Percentiles rank a stretch among this genome's conserved stretches.
Evolutionary conservation across 1,140 invertebrate genomes (phyloP).

Genomic region (Drosophila ambigua): DNA sequence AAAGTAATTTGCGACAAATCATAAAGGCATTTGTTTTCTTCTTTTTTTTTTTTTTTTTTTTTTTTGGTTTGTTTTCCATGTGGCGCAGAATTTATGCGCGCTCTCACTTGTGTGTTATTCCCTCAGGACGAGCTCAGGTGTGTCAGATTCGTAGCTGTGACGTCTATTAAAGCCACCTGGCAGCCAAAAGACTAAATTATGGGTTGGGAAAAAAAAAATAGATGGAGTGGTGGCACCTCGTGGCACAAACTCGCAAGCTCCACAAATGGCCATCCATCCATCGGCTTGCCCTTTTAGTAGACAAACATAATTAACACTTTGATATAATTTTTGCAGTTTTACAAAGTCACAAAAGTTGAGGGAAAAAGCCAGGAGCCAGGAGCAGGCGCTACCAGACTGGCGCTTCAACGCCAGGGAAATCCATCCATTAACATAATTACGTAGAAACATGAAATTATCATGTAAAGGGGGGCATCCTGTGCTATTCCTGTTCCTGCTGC

Average conservation of each 20-base stretch:
- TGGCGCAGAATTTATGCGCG: conserved; percentile 44
- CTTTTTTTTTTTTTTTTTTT: conserved; percentile 7
- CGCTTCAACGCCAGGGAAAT: conserved; percentile 47
- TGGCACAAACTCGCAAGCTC: conserved; percentile 14
- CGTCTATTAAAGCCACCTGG: conserved; percentile 12
- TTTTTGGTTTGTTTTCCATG: conserved; percentile 18
- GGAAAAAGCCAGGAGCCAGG: background rate
- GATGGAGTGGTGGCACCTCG: background rate
- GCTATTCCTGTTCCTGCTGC: conserved; percentile 10
- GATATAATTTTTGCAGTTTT: conserved; percentile 73
- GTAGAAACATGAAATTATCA: conserved; percentile 78
- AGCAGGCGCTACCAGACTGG: background rate
- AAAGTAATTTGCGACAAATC: conserved; percentile 81
- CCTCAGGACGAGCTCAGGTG: too few relatives aligned
- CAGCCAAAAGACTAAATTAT: conserved; percentile 5
- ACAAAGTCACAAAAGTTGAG: conserved; percentile 53
- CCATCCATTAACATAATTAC: conserved; percentile 79
- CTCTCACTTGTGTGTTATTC: conserved; percentile 23
- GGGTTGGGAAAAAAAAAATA: too few relatives aligned
- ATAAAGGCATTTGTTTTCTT: conserved; percentile 60
- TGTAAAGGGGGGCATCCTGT: conserved; percentile 57
- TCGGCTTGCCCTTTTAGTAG: conserved; percentile 1
- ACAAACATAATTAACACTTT: conserved; percentile 78
- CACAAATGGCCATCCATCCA: conserved; percentile 22
- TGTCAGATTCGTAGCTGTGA: too few relatives aligned